Base-by-base conservation (phyloP, 2,113 vertebrate genomes). In the Sigmodon hispidus region DNA sequence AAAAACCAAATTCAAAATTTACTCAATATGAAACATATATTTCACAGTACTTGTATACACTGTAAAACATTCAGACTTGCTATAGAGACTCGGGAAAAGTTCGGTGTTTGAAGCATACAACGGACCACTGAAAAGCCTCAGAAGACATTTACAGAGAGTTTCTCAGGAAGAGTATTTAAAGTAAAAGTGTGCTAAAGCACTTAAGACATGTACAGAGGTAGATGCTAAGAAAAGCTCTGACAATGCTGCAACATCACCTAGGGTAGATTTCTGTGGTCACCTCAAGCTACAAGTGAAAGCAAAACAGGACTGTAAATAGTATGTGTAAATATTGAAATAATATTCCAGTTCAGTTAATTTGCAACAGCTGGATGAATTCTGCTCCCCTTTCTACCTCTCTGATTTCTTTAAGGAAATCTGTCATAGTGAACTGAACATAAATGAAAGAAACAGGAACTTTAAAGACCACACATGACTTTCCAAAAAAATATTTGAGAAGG, bases 141-240 rank as follows among this genome's bases (percentile, higher is more conserved):
- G 63, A 48, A 22, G 59, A 24, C n/a, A 9, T 72, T 50, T 76
- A 36, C n/a, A 50, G 73, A 36, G 21, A 5, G 5, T 52, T 52
- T 48, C 48, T 50, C 12, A 21, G 10, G 7, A 57, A 13, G 70
- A 67, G 34, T 19, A 6, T 29, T 76, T 5, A n/a, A 59, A 75
- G n/a, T 45, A 3, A 36, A 36, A 0, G 0, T 31, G 21, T 31
- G 2, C 50, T 29, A 48, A 45, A 29, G 65, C 50, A 5, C 0
- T 10, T 55, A n/a, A 3, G 29, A 21, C 11, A 7, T 3, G 21
- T 40, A 31, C 63, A 0, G 31, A 70, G 50, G 24, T 50, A 7
- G 31, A 70, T 2, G 36, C 17, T 24, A 34, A 65, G 45, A 31
- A 36, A 29, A 29, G 7, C n/a, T 43, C 79, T 4, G 1, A 87